Base-by-base conservation (phyloP, 2,888 invertebrate species). In the Dryomyza anilis region DNA sequence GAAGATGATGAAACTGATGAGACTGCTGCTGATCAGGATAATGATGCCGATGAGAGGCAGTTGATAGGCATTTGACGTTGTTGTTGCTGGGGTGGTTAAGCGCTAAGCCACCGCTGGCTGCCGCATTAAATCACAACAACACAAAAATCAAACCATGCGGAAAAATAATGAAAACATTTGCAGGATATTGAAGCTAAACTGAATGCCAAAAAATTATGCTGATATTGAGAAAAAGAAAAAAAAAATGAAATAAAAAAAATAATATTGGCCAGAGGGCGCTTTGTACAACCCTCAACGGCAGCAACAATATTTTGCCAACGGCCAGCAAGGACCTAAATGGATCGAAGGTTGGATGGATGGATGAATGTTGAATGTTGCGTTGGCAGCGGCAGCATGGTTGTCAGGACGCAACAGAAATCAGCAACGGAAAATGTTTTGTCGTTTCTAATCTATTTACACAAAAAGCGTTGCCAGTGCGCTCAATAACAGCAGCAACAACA, bases 91-190 rank as follows among this genome's bases (percentile, higher is more conserved):
- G 36, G 30, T 48, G 52, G 50, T 16, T 60, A 45, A 39, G 36
- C 46, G 45, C 59, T 52, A 21, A n/a, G n/a, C n/a, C n/a, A n/a
- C n/a, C n/a, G n/a, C n/a, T n/a, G 64, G 65, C 66, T 64, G 67
- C 57, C 63, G 33, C 62, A 62, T 62, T 45, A 46, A 66, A 61
- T 67, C 65, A 33, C 64, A 58, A 62, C 63, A 69, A 33, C 66
- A n/a, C n/a, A n/a, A n/a, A n/a, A 63, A 45, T 57, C 78, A 79
- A 79, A 72, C 79, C 80, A 76, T 77, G 79, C 78, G 79, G 79
- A 77, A 79, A 79, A 79, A 79, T 78, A 78, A 79, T 79, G 79
- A 79, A 79, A 79, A 79, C 78, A 79, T 76, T 69, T 58, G 72
- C 68, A 68, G 67, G 66, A 70, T 70, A 78, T 78, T 76, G 78